phyloP scores from a whole-genome alignment of 2,888 invertebrate genomes.

The Exocentrus adspersus region DNA sequence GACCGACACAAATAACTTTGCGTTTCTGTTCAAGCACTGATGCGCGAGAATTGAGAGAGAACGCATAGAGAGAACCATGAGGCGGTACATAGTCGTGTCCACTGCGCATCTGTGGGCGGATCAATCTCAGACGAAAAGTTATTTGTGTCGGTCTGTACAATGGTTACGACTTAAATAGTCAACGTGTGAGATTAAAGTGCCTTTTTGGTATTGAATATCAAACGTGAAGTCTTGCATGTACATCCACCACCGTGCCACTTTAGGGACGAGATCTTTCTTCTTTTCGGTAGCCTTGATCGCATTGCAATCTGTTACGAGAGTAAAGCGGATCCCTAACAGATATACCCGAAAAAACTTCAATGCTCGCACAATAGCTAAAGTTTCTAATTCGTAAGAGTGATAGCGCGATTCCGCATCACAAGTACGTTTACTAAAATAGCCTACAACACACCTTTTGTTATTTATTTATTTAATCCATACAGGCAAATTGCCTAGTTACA shows the following conservation, averaged over 20 bases:
- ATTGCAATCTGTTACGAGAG: conserved; percentile 53
- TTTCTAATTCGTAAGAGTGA: conserved; percentile 50
- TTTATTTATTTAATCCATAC: too few relatives aligned
- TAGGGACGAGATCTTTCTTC: conserved; percentile 48
- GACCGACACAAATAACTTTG: too few relatives aligned
- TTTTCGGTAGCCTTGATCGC: conserved; percentile 47
- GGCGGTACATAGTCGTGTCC: too few relatives aligned
- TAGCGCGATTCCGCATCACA: conserved; percentile 12
- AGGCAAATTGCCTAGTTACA: too few relatives aligned
- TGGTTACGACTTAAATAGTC: conserved; percentile 3
- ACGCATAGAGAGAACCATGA: too few relatives aligned
- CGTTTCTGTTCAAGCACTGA: too few relatives aligned
- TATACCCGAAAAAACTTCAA: conserved; percentile 47
- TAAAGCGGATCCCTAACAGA: conserved; percentile 44
- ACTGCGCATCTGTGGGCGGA: too few relatives aligned
- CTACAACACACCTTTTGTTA: conserved; percentile 6
- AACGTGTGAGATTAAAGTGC: conserved; percentile 2
- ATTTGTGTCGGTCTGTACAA: too few relatives aligned
- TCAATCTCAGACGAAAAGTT: too few relatives aligned
- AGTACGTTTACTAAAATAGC: conserved; percentile 10
- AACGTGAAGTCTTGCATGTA: conserved; percentile 47
- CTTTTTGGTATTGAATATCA: conserved; percentile 31
- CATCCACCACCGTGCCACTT: conserved; percentile 52
- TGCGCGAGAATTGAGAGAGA: too few relatives aligned
- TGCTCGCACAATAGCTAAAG: conserved; percentile 50